Percentiles rank a stretch among this genome's conserved stretches.
Evolutionary conservation across 2,113 vertebrate species (phyloP).

Genomic region (Leptodactylus fuscus): DNA sequence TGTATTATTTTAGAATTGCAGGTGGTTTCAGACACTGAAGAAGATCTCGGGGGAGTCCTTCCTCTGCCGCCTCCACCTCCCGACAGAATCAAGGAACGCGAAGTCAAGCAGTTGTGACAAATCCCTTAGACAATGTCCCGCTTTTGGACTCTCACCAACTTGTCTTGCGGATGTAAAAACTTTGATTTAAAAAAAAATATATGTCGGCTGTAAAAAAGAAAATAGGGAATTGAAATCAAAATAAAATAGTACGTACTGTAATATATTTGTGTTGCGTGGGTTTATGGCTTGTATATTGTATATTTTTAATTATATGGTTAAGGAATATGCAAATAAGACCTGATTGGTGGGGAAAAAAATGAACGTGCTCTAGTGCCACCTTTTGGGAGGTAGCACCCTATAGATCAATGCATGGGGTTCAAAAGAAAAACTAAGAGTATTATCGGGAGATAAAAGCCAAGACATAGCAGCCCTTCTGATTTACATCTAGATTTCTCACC

Average conservation of each 20-base stretch:
- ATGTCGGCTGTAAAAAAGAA: not conserved
- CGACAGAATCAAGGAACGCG: not conserved
- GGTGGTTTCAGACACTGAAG: conserved; percentile 52
- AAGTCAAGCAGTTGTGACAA: not conserved
- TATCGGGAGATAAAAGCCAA: no score
- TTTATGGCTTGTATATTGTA: no score
- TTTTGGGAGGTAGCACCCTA: no score
- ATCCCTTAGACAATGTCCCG: not conserved
- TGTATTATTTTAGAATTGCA: conserved; percentile 49
- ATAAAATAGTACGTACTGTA: no score
- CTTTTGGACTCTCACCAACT: not conserved
- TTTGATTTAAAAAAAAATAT: not conserved
- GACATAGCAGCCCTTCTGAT: no score
- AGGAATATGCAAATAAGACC: no score
- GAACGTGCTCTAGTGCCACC: no score
- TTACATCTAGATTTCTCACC: no score
- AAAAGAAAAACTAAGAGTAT: no score
- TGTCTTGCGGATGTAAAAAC: not conserved
- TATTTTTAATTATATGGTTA: no score
- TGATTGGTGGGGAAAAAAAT: no score
- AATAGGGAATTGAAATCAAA: not conserved
- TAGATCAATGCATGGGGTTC: no score
- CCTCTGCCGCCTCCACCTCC: not conserved
- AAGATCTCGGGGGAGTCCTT: not conserved
- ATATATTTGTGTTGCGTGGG: not conserved